phyloP scores from a whole-genome alignment of 2,888 invertebrate genomes.

The Prostheceraeus crozeri region DNA sequence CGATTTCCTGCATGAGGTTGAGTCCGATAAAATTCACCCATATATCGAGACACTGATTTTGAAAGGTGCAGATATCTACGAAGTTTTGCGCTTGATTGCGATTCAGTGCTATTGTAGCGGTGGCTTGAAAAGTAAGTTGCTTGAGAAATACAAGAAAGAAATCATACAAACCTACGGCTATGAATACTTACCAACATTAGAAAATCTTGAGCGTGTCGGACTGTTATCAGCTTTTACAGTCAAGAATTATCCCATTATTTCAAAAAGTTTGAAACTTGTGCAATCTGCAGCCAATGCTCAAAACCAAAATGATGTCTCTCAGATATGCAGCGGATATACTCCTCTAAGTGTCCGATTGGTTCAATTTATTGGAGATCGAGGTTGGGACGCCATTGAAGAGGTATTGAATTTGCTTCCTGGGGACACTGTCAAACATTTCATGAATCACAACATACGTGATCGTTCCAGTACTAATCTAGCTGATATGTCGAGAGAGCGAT shows the following conservation, averaged over 20 bases:
- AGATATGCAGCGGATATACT: constrained; percentile 82
- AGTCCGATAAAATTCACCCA: constrained; percentile 76
- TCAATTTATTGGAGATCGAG: constrained; percentile 57
- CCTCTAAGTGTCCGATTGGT: constrained; percentile 77
- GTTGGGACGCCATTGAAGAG: constrained; percentile 69
- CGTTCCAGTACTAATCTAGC: too few species aligned
- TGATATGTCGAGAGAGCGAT: too few species aligned
- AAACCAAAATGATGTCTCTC: constrained; percentile 83
- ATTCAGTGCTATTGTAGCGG: constrained; percentile 84
- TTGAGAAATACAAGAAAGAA: constrained; percentile 67
- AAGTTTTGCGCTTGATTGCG: constrained; percentile 76
- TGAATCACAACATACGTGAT: too few species aligned
- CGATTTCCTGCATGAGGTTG: constrained; percentile 68
- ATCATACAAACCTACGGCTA: too few species aligned
- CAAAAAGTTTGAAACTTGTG: too few species aligned
- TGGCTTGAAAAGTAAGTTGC: constrained; percentile 79
- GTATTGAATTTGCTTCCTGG: constrained; percentile 72
- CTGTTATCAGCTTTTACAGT: too few species aligned
- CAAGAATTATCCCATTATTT: too few species aligned
- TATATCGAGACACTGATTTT: constrained; percentile 87
- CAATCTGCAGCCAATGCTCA: too few species aligned
- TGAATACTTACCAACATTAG: too few species aligned
- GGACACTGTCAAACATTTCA: constrained; percentile 4
- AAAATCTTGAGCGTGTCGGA: too few species aligned
- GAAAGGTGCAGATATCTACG: constrained; percentile 67